A percentile compares a stretch with the other conserved stretches of the same genome.
Conservation (phyloP, 1,140 invertebrate genomes). For the Drosophila ohnishii region DNA sequence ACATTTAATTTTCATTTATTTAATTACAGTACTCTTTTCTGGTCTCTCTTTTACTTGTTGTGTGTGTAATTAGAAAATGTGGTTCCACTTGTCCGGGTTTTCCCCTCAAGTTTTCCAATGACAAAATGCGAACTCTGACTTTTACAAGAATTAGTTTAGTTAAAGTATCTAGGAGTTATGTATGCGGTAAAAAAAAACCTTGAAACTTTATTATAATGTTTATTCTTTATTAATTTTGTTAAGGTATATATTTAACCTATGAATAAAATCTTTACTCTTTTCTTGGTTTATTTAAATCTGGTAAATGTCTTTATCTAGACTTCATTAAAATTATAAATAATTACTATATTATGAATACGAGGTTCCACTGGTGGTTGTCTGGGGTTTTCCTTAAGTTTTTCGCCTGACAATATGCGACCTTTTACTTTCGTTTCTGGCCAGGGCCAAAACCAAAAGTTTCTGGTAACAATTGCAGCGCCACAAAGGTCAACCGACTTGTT, state of each 20-base stretch:
- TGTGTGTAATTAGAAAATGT: constrained; percentile 22
- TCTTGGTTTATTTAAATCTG: neutral
- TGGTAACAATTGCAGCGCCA: constrained; percentile 38
- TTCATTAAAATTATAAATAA: constrained; percentile 4
- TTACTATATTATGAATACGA: constrained; percentile 2
- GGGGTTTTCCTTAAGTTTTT: constrained; percentile 1
- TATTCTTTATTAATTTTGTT: too few relatives aligned
- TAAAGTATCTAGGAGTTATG: neutral
- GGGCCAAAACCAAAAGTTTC: constrained; percentile 35
- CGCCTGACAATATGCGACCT: constrained; percentile 19
- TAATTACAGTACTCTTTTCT: constrained; percentile 40
- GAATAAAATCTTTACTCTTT: too few relatives aligned
- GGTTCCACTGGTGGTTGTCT: neutral
- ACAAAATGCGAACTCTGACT: constrained; percentile 24
- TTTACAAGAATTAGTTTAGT: neutral
- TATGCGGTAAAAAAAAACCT: neutral
- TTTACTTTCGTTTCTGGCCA: constrained; percentile 34
- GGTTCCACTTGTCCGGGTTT: constrained; percentile 13
- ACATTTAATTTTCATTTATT: constrained; percentile 59
- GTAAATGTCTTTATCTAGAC: neutral
- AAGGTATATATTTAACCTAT: too few relatives aligned
- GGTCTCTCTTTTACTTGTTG: constrained; percentile 15
- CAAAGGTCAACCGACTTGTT: constrained; percentile 46
- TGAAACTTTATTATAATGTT: neutral
- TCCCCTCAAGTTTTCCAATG: neutral